A percentile compares a stretch with the other conserved stretches of the same genome.
phyloP scores from a whole-genome alignment of 2,888 invertebrate genomes.

The Baccha elongata region DNA sequence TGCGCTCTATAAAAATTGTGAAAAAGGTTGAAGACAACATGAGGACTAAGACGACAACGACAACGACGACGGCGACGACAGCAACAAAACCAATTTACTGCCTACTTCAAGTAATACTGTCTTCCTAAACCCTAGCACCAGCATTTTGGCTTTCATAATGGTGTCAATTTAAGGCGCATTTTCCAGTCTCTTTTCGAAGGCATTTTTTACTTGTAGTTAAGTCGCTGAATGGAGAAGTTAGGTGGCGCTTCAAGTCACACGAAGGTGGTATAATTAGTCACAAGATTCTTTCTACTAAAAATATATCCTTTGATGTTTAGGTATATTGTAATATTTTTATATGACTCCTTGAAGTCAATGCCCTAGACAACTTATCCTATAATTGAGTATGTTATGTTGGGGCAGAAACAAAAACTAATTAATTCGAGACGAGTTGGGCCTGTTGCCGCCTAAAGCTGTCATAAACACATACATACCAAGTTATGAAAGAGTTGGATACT shows the following conservation, averaged over 20 bases:
- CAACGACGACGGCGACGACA: constrained; percentile 6
- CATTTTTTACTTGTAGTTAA: background rate
- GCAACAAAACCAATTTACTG: constrained; percentile 67
- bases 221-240: constrained; percentile 38
- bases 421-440: background rate
- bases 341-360: constrained; percentile 16
- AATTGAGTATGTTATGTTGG: background rate
- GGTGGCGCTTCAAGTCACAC: constrained; percentile 34
- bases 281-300: background rate
- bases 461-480: constrained; percentile 19
- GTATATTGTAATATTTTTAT: background rate
- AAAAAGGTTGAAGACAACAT: constrained; percentile 14
- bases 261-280: constrained; percentile 50
- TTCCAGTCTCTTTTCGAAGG: constrained; percentile 25
- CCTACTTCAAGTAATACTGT: constrained; percentile 41
- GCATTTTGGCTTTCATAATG: constrained; percentile 49
- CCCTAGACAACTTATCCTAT: background rate
- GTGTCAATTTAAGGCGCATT: constrained; percentile 59
- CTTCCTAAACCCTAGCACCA: constrained; percentile 11
- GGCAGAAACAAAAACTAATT: background rate
- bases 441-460: background rate
- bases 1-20: constrained; percentile 27
- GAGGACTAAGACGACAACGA: constrained; percentile 15
- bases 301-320: constrained; percentile 35
- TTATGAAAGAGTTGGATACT: background rate